Conservation (phyloP, 2,888 invertebrate genomes). For the Phoenoteleia sp. region DNA sequence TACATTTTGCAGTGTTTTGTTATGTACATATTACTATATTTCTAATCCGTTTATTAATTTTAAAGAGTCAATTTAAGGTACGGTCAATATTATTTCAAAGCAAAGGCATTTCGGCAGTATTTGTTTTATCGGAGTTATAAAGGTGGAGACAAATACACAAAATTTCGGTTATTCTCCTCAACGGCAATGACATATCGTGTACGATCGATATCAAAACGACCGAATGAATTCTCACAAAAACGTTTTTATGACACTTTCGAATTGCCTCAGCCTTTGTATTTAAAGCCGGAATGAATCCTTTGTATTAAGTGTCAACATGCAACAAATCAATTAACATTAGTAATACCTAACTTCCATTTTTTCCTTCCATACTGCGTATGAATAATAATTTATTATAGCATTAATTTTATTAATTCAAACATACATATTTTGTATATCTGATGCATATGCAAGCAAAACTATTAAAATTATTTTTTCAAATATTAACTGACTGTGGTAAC, state of each 20-base stretch:
- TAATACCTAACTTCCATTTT: too few species aligned
- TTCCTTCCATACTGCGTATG: too few species aligned
- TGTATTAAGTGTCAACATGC: slow-evolving; percentile 51
- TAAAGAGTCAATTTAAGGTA: slow-evolving; percentile 47
- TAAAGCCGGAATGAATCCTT: slow-evolving; percentile 54
- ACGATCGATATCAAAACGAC: slow-evolving; percentile 47
- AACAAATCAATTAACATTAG: slow-evolving; percentile 56
- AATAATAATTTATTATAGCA: too few species aligned
- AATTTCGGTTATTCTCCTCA: slow-evolving; percentile 52
- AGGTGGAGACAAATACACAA: slow-evolving; percentile 40
- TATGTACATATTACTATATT: too few species aligned
- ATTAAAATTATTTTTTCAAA: too few species aligned
- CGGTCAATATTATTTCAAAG: slow-evolving; percentile 43
- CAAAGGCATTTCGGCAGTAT: slow-evolving; percentile 3
- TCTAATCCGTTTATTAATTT: too few species aligned
- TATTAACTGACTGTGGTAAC: too few species aligned
- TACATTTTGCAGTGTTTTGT: too few species aligned
- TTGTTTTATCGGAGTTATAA: slow-evolving; percentile 37
- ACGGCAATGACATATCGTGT: slow-evolving; percentile 45
- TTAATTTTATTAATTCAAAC: too few species aligned
- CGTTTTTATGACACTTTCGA: slow-evolving; percentile 54
- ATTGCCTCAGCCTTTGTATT: slow-evolving; percentile 55
- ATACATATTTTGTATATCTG: too few species aligned
- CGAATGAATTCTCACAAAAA: slow-evolving; percentile 48
- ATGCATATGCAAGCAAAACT: too few species aligned